Conservation (phyloP, 2,888 invertebrate genomes). For the Chymomyza fuscimana region DNA sequence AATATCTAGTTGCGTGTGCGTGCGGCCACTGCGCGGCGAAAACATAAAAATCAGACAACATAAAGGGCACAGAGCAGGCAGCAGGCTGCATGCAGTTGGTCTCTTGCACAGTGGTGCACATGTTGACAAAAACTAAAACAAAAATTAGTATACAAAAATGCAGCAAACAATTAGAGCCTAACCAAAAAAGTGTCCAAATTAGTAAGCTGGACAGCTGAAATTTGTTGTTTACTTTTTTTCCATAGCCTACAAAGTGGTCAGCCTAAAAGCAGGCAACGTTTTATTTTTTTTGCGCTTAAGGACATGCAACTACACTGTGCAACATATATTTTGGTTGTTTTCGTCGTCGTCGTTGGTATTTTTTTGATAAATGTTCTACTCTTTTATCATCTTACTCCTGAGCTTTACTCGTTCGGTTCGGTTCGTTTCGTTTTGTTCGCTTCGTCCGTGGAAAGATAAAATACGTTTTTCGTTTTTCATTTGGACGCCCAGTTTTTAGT, state of each 20-base stretch:
- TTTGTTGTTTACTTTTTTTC: not conserved
- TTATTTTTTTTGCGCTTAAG: not conserved
- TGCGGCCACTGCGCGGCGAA: conserved; percentile 47
- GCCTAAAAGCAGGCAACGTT: conserved; percentile 11
- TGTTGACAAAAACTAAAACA: not conserved
- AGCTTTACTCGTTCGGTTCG: conserved; percentile 41
- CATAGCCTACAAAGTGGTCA: conserved; percentile 3
- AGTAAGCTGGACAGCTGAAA: conserved; percentile 20
- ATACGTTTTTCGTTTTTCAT: conserved; percentile 65
- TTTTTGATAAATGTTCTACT: conserved; percentile 71
- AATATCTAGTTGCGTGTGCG: conserved; percentile 32
- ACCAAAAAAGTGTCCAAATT: conserved; percentile 42
- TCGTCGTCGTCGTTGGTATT: conserved; percentile 52
- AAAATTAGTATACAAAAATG: conserved; percentile 13
- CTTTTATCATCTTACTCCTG: conserved; percentile 74
- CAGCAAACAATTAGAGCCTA: not conserved
- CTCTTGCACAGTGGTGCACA: conserved; percentile 59
- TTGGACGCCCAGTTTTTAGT: conserved; percentile 62
- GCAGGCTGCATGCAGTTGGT: conserved; percentile 51
- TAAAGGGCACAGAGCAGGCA: conserved; percentile 68
- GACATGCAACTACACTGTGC: conserved; percentile 47
- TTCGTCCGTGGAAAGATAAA: conserved; percentile 66
- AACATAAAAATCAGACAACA: conserved; percentile 66
- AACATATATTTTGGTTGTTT: conserved; percentile 51
- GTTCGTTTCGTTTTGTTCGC: conserved; percentile 35